Evolutionary conservation across 2,797 vertebrate genomes (phyloP).

Genomic region (Phaenicophaeus curvirostris): DNA sequence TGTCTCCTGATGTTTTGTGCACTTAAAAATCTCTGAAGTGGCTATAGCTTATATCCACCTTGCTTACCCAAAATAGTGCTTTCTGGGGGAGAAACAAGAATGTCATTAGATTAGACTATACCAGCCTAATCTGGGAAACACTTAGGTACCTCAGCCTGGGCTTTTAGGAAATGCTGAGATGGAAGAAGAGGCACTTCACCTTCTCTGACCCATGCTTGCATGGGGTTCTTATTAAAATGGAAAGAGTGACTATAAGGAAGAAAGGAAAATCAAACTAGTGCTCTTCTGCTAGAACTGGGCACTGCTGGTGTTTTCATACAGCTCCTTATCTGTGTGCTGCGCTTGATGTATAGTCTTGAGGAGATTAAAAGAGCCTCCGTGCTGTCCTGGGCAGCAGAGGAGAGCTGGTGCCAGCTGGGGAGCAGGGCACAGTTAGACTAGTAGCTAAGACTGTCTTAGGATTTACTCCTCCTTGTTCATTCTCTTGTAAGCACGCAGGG

Average conservation of each 20-base stretch:
- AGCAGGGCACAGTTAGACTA: not conserved
- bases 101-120: no score
- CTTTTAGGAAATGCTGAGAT: not conserved
- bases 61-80: not conserved
- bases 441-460: not conserved
- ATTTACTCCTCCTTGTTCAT: not conserved
- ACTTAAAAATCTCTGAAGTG: not conserved
- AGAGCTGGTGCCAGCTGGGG: not conserved
- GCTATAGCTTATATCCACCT: not conserved
- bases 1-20: not conserved
- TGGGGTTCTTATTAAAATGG: not conserved
- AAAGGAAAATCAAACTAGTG: not conserved
- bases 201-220: not conserved
- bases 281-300: not conserved
- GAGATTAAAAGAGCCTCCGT: not conserved
- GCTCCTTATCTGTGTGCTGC: not conserved
- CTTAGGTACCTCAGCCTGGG: not conserved
- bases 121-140: no score
- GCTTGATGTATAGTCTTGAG: fast-evolving
- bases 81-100: not conserved
- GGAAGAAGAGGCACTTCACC: not conserved
- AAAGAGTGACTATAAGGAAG: not conserved
- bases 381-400: not conserved
- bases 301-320: not conserved
- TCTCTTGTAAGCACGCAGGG: not conserved